Base-by-base conservation (phyloP, 2,113 vertebrate species). In the Perccottus glenii region DNA sequence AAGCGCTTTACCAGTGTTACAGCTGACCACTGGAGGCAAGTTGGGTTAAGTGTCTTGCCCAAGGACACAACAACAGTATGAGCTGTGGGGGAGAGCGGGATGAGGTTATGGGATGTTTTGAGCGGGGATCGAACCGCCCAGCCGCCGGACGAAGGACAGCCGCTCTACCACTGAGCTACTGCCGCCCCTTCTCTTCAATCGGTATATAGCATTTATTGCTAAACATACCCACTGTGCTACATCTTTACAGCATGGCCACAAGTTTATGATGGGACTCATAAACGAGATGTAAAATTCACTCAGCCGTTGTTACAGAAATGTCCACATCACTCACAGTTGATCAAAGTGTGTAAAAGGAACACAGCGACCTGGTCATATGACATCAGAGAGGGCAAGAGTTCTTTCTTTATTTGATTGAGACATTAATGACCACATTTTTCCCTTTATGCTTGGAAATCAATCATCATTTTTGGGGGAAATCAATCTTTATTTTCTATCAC, bases 391-490 rank as follows among this genome's bases (percentile, higher is more conserved):
- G 63, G 58, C 60, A 32, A 16, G 35, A 71, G 64, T 59, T 67
- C 51, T 59, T 50, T 49, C 56, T 70, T 75, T 59, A 45, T 82
- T 85, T 79, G 62, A 48, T 53, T 58, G 67, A 74, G 60, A 80
- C 53, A 57, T 51, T 78, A 58, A 85, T 79, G 78, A 79, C 78
- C 86, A 74, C 80, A 77, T 74, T 73, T 53, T 69, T 86, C 68
- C 72, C 38, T 89, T 83, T 79, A 82, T 86, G 5, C 58, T 77
- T 65, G 63, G 69, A 85, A 90, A 80, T 72, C 62, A 76, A 78
- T 82, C 76, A 78, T 81, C 71, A n/a, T 82, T 50, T 47, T 64
- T 78, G 66, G 70, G 63, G 77, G 50, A 38, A 40, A 68, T 78
- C 81, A 82, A 61, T 77, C 56, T 55, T 80, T 52, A 64, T 82